A percentile compares a stretch with the other conserved stretches of the same genome.
Evolutionary conservation across 53 echinoderm and acorn worm species (phyloP).

Genomic region (Echinarachnius parma): DNA sequence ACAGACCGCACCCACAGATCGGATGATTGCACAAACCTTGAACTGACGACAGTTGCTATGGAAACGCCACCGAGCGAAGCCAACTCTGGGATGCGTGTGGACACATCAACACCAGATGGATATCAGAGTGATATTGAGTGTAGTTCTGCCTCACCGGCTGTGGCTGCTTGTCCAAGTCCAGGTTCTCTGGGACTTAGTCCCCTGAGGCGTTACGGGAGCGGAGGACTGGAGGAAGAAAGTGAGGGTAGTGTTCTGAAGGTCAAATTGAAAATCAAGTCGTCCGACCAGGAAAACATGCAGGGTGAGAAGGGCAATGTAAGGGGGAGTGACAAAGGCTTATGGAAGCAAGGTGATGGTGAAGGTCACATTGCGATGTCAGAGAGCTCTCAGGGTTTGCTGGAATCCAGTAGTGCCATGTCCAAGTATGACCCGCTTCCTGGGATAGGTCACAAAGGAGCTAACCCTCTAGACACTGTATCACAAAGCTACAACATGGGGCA

Average conservation of each 20-base stretch:
- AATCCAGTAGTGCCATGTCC: background rate
- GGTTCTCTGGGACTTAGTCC: background rate
- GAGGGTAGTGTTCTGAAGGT: constrained; percentile 37
- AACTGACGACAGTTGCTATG: constrained; percentile 12
- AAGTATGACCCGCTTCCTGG: constrained; percentile 22
- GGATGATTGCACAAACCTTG: background rate
- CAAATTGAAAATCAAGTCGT: constrained; percentile 18
- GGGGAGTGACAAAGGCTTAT: background rate
- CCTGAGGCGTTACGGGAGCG: constrained; percentile 5
- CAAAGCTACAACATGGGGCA: background rate
- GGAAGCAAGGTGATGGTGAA: background rate
- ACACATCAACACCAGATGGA: background rate
- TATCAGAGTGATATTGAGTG: background rate
- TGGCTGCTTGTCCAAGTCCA: constrained; percentile 1
- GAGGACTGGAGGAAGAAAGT: constrained; percentile 23
- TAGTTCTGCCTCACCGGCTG: background rate
- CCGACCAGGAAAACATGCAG: background rate
- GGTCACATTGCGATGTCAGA: background rate
- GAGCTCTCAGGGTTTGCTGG: background rate
- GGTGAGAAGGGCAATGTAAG: background rate
- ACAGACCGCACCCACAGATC: constrained; percentile 5
- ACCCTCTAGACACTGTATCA: background rate
- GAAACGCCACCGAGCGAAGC: background rate
- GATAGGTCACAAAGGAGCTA: constrained; percentile 7
- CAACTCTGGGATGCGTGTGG: background rate